Conservation (phyloP, 2,888 invertebrate genomes). For the Deladenus siricidicola region DNA sequence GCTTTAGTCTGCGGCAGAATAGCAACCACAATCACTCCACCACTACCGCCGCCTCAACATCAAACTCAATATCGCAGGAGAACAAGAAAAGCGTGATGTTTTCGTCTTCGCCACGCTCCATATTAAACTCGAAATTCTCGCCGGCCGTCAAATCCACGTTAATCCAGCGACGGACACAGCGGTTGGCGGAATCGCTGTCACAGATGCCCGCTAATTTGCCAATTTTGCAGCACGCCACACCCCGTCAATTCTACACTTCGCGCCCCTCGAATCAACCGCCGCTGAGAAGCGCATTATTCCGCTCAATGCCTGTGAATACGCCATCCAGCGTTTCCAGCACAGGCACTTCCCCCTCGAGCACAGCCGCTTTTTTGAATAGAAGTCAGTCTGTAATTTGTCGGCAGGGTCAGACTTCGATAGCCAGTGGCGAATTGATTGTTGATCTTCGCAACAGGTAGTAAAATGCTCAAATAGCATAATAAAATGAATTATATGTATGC, state of each 20-base stretch:
- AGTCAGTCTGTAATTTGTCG: constrained; percentile 18
- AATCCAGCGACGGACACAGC: neutral
- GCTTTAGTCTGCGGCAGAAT: neutral
- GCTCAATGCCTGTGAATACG: neutral
- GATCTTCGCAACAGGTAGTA: constrained; percentile 23
- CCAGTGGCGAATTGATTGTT: constrained; percentile 19
- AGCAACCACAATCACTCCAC: neutral
- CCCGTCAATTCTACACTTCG: too few species aligned
- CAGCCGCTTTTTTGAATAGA: constrained; percentile 11
- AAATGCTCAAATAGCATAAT: too few species aligned
- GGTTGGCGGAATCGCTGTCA: neutral
- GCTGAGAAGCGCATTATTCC: neutral
- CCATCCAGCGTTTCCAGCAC: constrained; percentile 1
- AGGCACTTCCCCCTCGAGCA: neutral
- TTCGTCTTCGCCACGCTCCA: too few species aligned
- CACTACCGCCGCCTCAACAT: neutral
- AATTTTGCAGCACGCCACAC: neutral
- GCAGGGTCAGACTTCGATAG: constrained; percentile 13
- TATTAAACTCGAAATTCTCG: constrained; percentile 1
- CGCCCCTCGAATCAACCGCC: neutral
- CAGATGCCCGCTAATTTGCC: neutral
- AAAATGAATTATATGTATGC: too few species aligned
- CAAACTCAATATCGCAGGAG: neutral
- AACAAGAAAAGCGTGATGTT: too few species aligned
- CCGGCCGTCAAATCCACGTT: neutral